Base-by-base conservation (phyloP, 1,140 invertebrate species). In the Brachionus angularis region DNA sequence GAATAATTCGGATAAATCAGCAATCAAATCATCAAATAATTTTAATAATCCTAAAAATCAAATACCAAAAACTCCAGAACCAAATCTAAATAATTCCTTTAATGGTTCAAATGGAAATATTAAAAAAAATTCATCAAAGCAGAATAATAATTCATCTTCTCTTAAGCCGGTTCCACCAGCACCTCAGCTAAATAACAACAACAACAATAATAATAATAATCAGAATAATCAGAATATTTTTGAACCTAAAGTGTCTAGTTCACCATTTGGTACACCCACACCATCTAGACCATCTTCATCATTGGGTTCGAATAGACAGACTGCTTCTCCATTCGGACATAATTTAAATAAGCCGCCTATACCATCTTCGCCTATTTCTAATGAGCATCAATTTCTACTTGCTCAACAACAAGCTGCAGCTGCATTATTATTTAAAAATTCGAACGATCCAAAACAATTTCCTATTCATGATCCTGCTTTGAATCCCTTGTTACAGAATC, bases 311-410 rank as follows among this genome's bases (percentile, higher is more conserved):
- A n/a, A n/a, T n/a, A 18, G 53, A 27, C 53, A 58, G 10, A 58
- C 53, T 12, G 36, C 21, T 1, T 58, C 53, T 12, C 53, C 53
- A 23, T 58, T 58, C n/a, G n/a, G n/a, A n/a, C n/a, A n/a, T n/a
- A n/a, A n/a, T 27, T 25, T 58, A 14, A 58, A 58, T 23, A 58
- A 58, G n/a, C 53, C 53, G 33, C 34, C 53, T n/a, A 39, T 58
- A 23, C 21, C 33, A 0, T 39, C 53, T 7, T 58, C 53, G 5
- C 53, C 53, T 23, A 58, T n/a, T n/a, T n/a, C n/a, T n/a, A n/a
- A n/a, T n/a, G n/a, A n/a, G n/a, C n/a, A 58, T 39, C 33, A 58
- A 4, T 58, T 58, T n/a, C 7, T 58, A 5, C 2, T 58, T 2
- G 53, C 53, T 4, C 53, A n/a, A n/a, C n/a, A 58, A 21, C 53